Evolutionary conservation across 2,113 vertebrate species (phyloP), one percentile per base, ranked within the genome.

Genomic region (Aldabrachelys gigantea): DNA sequence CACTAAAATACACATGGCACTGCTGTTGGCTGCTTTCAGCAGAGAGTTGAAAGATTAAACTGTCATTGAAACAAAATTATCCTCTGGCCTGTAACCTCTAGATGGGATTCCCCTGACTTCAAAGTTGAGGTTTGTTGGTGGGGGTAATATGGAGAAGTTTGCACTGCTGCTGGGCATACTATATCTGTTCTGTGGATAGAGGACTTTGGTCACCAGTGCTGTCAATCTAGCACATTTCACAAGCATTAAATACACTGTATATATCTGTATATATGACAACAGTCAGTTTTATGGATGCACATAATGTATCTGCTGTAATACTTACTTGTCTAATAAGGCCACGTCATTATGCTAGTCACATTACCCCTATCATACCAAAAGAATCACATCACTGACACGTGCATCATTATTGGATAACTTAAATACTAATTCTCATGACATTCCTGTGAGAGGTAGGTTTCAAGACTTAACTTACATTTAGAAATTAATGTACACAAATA

Each of bases 321-420:
- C 49, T 53, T 49, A 82, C 19, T 19, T 90, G 24, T 56, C 5
- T 91, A 65, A 21, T 85, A 90, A 80, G n/a, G 29, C 90, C 78
- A 2, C 59, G 29, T 94, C 88, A 89, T 25, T 88, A 82, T 91
- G 50, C 81, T 87, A 56, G n/a, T 87, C 85, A 35, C 21, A 35
- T 4, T 91, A 85, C 5, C 29, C 41, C 78, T 7, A 7, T 50
- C 35, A 21, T 62, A 35, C 12, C 35, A 59, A 82, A 47, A 88
- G 91, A 93, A 85, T 89, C 86, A 92, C 31, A 14, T 44, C 76
- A 53, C 85, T 95, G 92, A 94, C 91, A 93, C 87, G 89, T 93
- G 62, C 85, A 89, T 96, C 78, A 12, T 72, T 90, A 82, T 80
- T 89, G 92, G 59, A 76, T 95, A 90, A 88, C 25, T 89, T 92